Conservation (phyloP, 2,797 vertebrate species). For the Caiman crocodilus region DNA sequence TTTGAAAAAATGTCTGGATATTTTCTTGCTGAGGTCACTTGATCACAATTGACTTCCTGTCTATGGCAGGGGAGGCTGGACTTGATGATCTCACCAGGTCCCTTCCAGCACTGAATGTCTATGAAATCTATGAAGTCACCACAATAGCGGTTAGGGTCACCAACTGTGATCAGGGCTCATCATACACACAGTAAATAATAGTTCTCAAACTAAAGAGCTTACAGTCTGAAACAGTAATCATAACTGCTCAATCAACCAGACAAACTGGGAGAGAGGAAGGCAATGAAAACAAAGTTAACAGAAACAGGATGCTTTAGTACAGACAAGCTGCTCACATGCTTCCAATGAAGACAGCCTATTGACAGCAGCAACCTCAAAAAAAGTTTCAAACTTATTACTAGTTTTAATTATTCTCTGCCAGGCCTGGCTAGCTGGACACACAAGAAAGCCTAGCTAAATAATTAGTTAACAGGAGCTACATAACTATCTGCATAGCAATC, state of each 20-base stretch:
- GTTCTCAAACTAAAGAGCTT: background rate
- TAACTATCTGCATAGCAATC: background rate
- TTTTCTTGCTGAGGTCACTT: too few species aligned
- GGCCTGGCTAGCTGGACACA: constrained; percentile 8
- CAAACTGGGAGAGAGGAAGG: background rate
- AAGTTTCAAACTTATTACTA: constrained; percentile 41
- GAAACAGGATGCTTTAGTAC: background rate
- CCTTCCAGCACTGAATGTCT: too few species aligned
- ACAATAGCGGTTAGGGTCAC: background rate
- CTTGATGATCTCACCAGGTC: too few species aligned
- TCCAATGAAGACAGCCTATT: too few species aligned
- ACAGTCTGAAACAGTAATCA: background rate
- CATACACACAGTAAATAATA: background rate
- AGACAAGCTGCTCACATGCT: background rate
- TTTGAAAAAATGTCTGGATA: too few species aligned
- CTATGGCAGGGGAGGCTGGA: too few species aligned
- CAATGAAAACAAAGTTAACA: background rate
- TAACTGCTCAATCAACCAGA: background rate
- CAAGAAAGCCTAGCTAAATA: background rate
- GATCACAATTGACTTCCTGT: too few species aligned
- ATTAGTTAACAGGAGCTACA: background rate
- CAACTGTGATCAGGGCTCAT: background rate
- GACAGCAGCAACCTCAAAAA: background rate
- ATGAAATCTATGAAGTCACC: background rate
- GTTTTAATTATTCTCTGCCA: constrained; percentile 35